Evolutionary conservation across 2,797 vertebrate genomes (phyloP).

Genomic region (Girardinus metallicus): DNA sequence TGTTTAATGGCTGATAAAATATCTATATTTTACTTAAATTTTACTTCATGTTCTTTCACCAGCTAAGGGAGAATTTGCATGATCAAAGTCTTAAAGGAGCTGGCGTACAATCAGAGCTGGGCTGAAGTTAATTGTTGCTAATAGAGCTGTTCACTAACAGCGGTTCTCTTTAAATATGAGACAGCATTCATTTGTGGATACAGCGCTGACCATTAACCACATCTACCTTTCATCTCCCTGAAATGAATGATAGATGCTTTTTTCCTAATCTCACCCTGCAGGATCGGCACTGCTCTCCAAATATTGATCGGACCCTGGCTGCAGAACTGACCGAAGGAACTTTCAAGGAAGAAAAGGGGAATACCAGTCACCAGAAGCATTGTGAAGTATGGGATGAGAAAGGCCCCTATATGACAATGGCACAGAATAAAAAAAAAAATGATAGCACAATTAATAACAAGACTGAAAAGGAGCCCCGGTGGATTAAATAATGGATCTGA

Average conservation of each 20-base stretch:
- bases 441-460: not conserved
- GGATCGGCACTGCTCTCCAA: constrained; percentile 79
- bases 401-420: constrained; percentile 63
- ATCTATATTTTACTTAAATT: not conserved
- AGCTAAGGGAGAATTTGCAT: not conserved
- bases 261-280: constrained; percentile 72
- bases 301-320: constrained; percentile 81
- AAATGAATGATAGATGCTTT: not conserved
- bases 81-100: not conserved
- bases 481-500: not conserved
- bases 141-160: constrained; percentile 28
- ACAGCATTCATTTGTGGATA: constrained; percentile 8
- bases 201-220: constrained; percentile 11
- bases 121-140: constrained; percentile 5
- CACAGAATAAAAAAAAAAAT: not conserved
- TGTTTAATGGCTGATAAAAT: not conserved
- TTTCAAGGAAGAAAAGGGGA: constrained; percentile 82
- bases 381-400: constrained; percentile 80
- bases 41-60: not conserved
- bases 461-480: not conserved
- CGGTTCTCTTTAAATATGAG: constrained; percentile 2
- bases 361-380: constrained; percentile 80
- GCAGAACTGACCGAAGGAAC: constrained; percentile 81
- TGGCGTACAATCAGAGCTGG: not conserved
- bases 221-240: not conserved